A percentile compares a stretch with the other conserved stretches of the same genome.
phyloP scores from a whole-genome alignment of 2,797 vertebrate genomes.

The Xiphophorus birchmanni region DNA sequence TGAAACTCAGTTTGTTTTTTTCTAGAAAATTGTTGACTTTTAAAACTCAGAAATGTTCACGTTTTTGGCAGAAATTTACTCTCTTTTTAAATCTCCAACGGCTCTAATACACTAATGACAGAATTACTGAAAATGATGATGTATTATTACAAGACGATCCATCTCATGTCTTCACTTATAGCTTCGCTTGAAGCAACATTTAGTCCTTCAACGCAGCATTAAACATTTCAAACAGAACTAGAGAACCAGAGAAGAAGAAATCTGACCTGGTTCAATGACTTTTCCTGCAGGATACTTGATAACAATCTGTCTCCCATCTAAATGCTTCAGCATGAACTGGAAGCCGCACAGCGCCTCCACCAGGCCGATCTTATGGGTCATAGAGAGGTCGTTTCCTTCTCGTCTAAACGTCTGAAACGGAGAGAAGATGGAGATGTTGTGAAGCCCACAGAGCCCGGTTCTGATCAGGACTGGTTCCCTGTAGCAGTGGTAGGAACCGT shows the following conservation, averaged over 20 bases:
- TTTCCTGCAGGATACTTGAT: conserved; percentile 97
- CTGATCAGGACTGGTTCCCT: neutral
- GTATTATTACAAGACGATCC: neutral
- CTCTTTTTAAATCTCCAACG: too few species aligned
- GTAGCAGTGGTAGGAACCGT: neutral
- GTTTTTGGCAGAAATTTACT: too few species aligned
- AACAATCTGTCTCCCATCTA: conserved; percentile 94
- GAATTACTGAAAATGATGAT: neutral
- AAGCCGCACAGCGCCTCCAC: conserved; percentile 98
- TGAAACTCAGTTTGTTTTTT: too few species aligned
- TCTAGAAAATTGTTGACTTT: too few species aligned
- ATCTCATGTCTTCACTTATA: neutral
- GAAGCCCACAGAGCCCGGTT: neutral
- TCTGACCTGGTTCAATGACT: conserved; percentile 94
- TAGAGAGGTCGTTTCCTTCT: conserved; percentile 93
- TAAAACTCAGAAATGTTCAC: too few species aligned
- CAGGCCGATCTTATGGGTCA: conserved; percentile 96
- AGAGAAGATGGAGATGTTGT: neutral
- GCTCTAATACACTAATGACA: neutral
- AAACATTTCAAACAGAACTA: neutral
- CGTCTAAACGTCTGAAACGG: conserved; percentile 87
- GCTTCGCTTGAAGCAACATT: neutral
- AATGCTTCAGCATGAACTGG: conserved; percentile 97
- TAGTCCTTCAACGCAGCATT: too few species aligned
- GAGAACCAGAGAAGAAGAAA: neutral